These are phyloP conservation scores for Zenarchopterus dispar DNA, from an alignment of 2,797 vertebrate species.

Conservation along the genomic window DNA sequence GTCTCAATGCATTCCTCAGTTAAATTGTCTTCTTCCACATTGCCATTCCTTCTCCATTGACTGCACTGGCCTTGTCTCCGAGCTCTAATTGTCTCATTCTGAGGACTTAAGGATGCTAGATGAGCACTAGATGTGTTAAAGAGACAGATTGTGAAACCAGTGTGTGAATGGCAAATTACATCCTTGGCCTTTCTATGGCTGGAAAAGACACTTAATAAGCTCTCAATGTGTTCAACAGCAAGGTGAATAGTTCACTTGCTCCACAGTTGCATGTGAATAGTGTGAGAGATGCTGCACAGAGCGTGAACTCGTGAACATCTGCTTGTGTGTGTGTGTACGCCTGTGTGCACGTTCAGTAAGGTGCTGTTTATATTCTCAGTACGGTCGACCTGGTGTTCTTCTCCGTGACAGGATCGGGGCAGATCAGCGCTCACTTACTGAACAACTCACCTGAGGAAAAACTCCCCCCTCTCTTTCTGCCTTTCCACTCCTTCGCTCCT, in stretches of 20 bases:
- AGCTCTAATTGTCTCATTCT: constrained; percentile 77
- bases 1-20: constrained; percentile 52
- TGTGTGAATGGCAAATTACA: constrained; percentile 79
- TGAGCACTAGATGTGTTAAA: constrained; percentile 71
- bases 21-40: constrained; percentile 62
- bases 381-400: constrained; percentile 49
- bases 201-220: constrained; percentile 78
- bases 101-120: constrained; percentile 75
- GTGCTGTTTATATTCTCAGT: constrained; percentile 70
- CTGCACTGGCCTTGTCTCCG: constrained; percentile 71
- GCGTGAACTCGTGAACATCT: constrained; percentile 5
- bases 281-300: constrained; percentile 46
- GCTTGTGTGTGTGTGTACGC: constrained; percentile 27
- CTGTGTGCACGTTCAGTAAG: constrained; percentile 37
- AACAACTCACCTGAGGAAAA: constrained; percentile 82
- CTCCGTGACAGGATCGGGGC: constrained; percentile 68
- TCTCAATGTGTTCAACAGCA: constrained; percentile 76
- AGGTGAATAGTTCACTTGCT: constrained; percentile 80
- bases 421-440: constrained; percentile 59
- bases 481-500: constrained; percentile 39
- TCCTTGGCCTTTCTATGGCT: constrained; percentile 79
- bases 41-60: constrained; percentile 65
- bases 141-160: constrained; percentile 70
- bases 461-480: constrained; percentile 64
- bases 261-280: constrained; percentile 62